Percentiles rank a stretch among this genome's conserved stretches.
Conservation (phyloP, 2,797 vertebrate genomes). For the Moxostoma hubbsi region DNA sequence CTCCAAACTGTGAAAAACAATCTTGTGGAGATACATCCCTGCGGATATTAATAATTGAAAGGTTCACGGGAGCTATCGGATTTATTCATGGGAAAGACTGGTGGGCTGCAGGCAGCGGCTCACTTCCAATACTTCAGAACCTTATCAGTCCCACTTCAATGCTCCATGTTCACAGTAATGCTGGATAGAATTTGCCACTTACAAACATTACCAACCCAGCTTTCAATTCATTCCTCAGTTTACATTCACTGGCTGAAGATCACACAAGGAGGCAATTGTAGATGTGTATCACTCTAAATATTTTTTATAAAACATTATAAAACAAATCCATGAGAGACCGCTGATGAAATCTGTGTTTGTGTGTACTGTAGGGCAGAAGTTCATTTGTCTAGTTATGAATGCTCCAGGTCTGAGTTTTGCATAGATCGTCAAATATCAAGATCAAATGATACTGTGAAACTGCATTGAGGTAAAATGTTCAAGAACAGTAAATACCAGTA, state of each 20-base stretch:
- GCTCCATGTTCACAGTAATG: constrained; percentile 40
- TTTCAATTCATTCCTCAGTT: constrained; percentile 56
- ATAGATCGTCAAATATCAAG: constrained; percentile 19
- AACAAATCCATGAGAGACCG: constrained; percentile 5
- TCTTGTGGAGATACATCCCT: constrained; percentile 63
- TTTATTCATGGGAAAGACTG: constrained; percentile 66
- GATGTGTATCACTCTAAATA: constrained; percentile 19
- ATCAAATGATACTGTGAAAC: constrained; percentile 12
- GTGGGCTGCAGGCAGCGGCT: constrained; percentile 26
- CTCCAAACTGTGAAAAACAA: constrained; percentile 64
- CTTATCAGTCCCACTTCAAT: constrained; percentile 54
- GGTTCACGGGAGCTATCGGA: constrained; percentile 63
- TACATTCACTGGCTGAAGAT: neutral
- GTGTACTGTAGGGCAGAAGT: constrained; percentile 16
- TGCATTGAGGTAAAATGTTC: neutral
- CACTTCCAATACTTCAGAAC: constrained; percentile 47
- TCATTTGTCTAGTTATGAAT: constrained; percentile 16
- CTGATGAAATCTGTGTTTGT: constrained; percentile 24
- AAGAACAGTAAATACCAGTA: constrained; percentile 4
- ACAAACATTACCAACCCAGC: constrained; percentile 45
- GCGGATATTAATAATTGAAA: constrained; percentile 76
- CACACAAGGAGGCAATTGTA: constrained; percentile 29
- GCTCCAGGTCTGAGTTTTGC: constrained; percentile 16
- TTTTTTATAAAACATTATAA: constrained; percentile 25
- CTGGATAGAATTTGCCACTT: constrained; percentile 38